phyloP scores from a whole-genome alignment of 2,797 vertebrate genomes.

The Molossus alvarezi region DNA sequence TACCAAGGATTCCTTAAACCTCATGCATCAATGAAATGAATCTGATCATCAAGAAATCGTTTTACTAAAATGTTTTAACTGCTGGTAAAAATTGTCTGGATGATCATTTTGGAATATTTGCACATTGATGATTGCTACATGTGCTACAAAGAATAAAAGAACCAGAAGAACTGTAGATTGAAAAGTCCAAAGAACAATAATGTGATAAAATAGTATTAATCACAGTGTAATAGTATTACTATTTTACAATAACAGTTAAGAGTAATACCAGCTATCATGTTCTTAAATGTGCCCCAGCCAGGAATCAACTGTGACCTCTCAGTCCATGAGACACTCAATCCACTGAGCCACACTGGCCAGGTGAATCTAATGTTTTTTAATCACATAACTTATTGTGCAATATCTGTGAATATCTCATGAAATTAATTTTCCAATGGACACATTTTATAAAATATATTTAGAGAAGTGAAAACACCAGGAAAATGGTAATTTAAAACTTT shows the following conservation, averaged over 20 bases:
- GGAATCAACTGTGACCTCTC: no score
- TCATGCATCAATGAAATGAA: background rate
- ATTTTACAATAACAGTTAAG: background rate
- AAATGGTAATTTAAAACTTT: background rate
- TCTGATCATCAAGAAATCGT: background rate
- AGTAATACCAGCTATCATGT: background rate
- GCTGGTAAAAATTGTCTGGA: background rate
- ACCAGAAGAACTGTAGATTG: background rate
- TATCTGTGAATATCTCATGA: background rate
- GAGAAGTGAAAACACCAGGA: slow-evolving; percentile 6
- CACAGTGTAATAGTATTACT: background rate
- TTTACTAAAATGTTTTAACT: background rate
- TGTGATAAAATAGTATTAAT: background rate
- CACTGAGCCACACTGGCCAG: no score
- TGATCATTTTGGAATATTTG: background rate
- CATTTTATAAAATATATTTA: slow-evolving; percentile 42
- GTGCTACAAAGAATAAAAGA: background rate
- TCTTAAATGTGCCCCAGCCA: background rate
- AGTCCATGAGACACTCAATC: no score
- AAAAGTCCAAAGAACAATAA: background rate
- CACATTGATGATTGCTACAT: background rate
- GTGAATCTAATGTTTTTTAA: background rate
- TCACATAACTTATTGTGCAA: fast-evolving
- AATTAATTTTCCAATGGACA: background rate
- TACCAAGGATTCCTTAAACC: background rate